Evolutionary conservation across 2,888 invertebrate genomes (phyloP).

Genomic region (Steromphala cineraria): DNA sequence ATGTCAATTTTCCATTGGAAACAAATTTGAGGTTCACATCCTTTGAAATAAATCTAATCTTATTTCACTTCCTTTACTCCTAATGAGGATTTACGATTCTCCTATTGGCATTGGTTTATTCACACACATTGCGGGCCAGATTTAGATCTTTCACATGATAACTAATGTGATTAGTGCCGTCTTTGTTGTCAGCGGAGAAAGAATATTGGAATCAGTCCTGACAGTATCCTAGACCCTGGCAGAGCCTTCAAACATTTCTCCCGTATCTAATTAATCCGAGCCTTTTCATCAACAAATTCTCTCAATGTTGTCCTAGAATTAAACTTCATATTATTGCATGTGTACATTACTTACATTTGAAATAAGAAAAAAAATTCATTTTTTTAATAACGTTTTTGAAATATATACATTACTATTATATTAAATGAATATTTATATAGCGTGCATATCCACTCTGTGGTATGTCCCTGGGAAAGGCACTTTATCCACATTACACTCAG

Average conservation of each 20-base stretch:
- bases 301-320: no score
- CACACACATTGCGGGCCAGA: not conserved
- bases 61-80: not conserved
- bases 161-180: not conserved
- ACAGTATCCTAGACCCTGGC: not conserved
- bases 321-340: no score
- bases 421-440: no score
- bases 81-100: not conserved
- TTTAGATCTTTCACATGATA: not conserved
- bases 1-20: no score
- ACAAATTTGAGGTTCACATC: no score
- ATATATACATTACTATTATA: no score
- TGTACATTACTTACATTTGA: no score
- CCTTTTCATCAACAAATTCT: not conserved
- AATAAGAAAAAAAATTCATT: no score
- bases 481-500: no score
- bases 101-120: not conserved
- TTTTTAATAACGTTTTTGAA: no score
- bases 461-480: no score
- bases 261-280: not conserved
- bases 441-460: no score
- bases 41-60: not conserved
- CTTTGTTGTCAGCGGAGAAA: not conserved
- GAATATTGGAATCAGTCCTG: not conserved
- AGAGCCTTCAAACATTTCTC: not conserved